Conservation (phyloP, 2,113 vertebrate species). For the Acanthisitta chloris region DNA sequence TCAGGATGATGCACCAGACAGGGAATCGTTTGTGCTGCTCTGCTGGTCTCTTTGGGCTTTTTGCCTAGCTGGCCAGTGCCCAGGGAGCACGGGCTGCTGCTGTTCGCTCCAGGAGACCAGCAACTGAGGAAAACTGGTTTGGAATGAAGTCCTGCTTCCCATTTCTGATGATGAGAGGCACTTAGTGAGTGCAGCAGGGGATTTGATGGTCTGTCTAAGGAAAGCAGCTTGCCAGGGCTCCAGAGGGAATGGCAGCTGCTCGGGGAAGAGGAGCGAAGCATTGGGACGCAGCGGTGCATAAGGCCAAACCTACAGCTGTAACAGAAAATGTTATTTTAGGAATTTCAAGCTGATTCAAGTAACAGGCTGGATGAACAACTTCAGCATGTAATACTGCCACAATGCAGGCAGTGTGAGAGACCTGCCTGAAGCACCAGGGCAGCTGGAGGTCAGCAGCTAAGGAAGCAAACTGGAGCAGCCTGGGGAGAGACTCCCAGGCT, state of each 20-base stretch:
- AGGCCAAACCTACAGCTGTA: conserved; percentile 11
- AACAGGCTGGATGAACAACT: neutral
- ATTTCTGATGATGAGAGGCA: neutral
- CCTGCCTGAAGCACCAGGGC: neutral
- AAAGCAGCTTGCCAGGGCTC: neutral
- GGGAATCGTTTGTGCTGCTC: neutral
- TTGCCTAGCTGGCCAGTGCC: neutral
- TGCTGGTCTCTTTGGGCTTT: neutral
- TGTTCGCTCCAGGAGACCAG: neutral
- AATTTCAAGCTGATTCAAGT: neutral
- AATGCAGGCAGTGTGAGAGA: neutral
- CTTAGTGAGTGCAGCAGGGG: neutral
- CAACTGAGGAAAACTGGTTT: neutral
- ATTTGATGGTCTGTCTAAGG: neutral
- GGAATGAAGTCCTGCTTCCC: neutral
- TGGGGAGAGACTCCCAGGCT: neutral
- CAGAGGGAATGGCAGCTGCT: conserved; percentile 16
- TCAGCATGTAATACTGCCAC: neutral
- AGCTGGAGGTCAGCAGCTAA: neutral
- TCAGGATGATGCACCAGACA: neutral
- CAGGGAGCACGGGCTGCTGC: neutral
- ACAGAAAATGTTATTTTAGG: conserved; percentile 14
- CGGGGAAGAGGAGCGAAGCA: neutral
- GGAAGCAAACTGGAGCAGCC: neutral
- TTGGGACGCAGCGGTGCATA: neutral